Conservation (phyloP, 2,797 vertebrate genomes). For the Cyprinella venusta region DNA sequence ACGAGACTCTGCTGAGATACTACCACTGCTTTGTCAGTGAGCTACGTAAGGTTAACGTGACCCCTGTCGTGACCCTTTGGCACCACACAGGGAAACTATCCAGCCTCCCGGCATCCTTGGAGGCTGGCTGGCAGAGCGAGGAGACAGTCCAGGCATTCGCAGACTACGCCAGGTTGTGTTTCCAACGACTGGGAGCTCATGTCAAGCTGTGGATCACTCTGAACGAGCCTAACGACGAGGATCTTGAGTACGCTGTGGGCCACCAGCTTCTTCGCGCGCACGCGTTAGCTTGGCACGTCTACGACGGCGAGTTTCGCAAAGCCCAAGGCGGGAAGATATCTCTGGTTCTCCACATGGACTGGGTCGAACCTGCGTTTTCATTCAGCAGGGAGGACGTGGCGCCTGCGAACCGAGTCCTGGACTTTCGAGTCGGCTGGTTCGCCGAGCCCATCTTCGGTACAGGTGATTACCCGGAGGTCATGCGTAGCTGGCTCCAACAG, state of each 20-base stretch:
- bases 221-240: constrained; percentile 87
- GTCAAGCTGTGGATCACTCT: constrained; percentile 96
- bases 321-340: constrained; percentile 89
- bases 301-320: constrained; percentile 84
- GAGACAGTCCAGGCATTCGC: constrained; percentile 83
- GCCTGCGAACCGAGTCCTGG: constrained; percentile 87
- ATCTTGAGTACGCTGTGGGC: constrained; percentile 83
- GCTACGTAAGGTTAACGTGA: constrained; percentile 86
- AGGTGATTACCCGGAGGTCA: constrained; percentile 89
- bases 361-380: constrained; percentile 93
- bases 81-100: constrained; percentile 82
- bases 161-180: constrained; percentile 90
- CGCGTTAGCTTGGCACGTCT: constrained; percentile 86
- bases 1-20: constrained; percentile 85
- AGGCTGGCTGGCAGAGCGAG: constrained; percentile 85
- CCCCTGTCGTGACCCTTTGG: constrained; percentile 92
- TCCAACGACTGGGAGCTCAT: constrained; percentile 82
- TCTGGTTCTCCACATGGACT: constrained; percentile 90
- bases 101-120: constrained; percentile 83
- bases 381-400: constrained; percentile 86
- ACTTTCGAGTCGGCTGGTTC: constrained; percentile 91
- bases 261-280: constrained; percentile 93
- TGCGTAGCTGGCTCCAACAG: constrained; percentile 89
- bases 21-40: constrained; percentile 89
- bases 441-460: constrained; percentile 93